Conservation (phyloP, 2,888 invertebrate genomes). For the Clanis bilineata region DNA sequence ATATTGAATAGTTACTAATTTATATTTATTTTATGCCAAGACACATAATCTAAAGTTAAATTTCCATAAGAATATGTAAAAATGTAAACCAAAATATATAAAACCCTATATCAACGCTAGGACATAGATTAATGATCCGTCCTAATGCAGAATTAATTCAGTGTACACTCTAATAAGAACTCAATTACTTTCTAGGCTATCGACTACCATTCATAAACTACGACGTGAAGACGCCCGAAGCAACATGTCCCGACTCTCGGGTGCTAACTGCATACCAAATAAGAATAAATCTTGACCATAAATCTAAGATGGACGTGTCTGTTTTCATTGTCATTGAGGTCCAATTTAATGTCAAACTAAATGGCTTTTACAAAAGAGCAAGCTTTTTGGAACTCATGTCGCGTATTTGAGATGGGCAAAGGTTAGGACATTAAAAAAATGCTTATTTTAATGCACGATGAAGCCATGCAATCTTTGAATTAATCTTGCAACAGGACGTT, state of each 20-base stretch:
- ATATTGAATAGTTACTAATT: too few relatives aligned
- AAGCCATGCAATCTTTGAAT: background rate
- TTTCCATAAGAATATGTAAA: too few relatives aligned
- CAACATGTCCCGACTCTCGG: background rate
- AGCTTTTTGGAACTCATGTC: background rate
- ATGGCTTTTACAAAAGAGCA: background rate
- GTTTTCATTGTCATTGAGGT: constrained; percentile 10
- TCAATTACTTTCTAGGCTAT: constrained; percentile 15
- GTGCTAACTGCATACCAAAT: constrained; percentile 16
- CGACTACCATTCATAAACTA: constrained; percentile 12
- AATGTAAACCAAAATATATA: background rate
- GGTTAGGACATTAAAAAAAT: background rate
- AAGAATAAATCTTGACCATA: constrained; percentile 5
- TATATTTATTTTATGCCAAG: too few relatives aligned
- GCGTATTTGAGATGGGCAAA: background rate
- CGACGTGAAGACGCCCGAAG: background rate
- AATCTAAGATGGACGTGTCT: constrained; percentile 8
- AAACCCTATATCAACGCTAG: background rate
- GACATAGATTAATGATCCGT: constrained; percentile 2
- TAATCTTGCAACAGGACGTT: background rate
- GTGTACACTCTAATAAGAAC: constrained; percentile 14
- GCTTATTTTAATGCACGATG: background rate
- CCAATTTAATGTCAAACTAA: constrained; percentile 4
- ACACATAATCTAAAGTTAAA: too few relatives aligned
- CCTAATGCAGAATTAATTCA: background rate